A percentile compares a stretch with the other conserved stretches of the same genome.
Evolutionary conservation across 2,113 vertebrate species (phyloP).

Genomic region (Silurus meridionalis): DNA sequence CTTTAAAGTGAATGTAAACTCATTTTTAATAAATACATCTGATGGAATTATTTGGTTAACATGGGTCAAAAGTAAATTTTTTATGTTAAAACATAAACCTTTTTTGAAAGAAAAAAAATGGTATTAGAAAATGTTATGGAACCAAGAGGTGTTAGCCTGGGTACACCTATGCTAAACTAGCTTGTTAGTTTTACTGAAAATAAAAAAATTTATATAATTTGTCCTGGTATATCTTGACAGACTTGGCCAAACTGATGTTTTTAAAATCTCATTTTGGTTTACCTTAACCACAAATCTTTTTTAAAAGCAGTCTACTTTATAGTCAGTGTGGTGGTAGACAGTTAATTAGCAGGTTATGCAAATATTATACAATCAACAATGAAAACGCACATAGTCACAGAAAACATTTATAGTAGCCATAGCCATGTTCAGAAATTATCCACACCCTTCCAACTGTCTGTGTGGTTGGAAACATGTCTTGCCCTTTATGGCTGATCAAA

Average conservation of each 20-base stretch:
- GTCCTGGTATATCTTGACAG: neutral
- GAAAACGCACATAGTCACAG: no score
- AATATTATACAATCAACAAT: neutral
- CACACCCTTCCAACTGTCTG: no score
- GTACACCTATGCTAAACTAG: neutral
- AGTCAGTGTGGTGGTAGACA: neutral
- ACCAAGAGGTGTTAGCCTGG: neutral
- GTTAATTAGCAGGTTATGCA: neutral
- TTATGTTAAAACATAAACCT: neutral
- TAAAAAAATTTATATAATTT: neutral
- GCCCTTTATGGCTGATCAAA: no score
- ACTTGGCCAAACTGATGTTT: neutral
- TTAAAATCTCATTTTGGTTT: neutral
- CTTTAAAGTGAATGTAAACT: neutral
- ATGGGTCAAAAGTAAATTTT: neutral
- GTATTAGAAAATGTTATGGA: no score
- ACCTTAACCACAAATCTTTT: neutral
- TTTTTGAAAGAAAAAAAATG: neutral
- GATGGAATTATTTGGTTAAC: neutral
- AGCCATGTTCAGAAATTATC: no score
- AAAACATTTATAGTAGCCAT: neutral
- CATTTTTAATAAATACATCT: neutral
- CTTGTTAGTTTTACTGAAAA: neutral
- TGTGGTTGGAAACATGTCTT: neutral
- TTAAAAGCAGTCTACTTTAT: neutral